Evolutionary conservation across 1,140 invertebrate species (phyloP), one percentile per base, ranked within the genome.

Genomic region (Radopholus similis): DNA sequence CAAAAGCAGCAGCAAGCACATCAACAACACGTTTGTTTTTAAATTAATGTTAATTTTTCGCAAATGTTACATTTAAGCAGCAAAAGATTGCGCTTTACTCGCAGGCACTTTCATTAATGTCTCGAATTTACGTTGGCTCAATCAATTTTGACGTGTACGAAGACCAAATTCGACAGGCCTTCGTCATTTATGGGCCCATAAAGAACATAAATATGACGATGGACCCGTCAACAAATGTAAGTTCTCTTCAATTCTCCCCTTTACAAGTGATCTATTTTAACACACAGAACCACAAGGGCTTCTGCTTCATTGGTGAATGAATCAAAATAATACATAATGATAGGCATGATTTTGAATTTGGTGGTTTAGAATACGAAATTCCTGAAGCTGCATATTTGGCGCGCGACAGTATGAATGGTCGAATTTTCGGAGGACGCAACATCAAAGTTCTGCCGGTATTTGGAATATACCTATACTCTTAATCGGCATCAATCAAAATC

Each of bases 191-290:
- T 85, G 96, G 96, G 59, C 95, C 96, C 13, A 97, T 99, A 76
- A 97, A 98, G 85, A 93, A 92, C 21, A 97, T 99, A 77, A 98
- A 97, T 84, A 95, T 99, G 91, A 95, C 93, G 0, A 99, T 93
- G 92, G 96, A 99, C 87, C 92, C 94, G 1, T 89, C 96, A 13
- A 97, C 95, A 30, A 81, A 81, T 44, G 79, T 81, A 47, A 72
- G 78, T 60, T 38, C 26, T 60, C 38, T 9, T 44, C 15, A 28
- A 60, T 47, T 21, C 40, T 9, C 23, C n/a, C 1, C 28, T 18
- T 38, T 21, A 11, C 32, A 38, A 23, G 38, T 60, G 44, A 26
- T 42, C 34, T 28, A 35, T 32, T 28, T 47, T 42, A 13, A 26
- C 49, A 81, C 82, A 72, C 62, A 81, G 85, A 97, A 98, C 84